Evolutionary conservation across 2,888 invertebrate genomes (phyloP), one percentile per base, ranked within the genome.

Genomic region (Eristalis pertinax): DNA sequence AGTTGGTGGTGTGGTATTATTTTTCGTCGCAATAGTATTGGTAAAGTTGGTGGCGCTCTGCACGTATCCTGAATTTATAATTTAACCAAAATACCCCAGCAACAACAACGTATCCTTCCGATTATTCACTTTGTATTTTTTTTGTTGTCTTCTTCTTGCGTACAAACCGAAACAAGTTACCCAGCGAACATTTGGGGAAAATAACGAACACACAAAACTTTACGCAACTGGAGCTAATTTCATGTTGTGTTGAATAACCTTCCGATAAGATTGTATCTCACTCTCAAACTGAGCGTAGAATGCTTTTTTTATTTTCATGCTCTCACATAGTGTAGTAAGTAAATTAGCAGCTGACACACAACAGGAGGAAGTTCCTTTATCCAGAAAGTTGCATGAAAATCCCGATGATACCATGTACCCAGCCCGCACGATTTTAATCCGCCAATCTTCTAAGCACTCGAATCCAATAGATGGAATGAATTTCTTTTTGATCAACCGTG

Each of bases 201-300:
- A 26, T 68, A 38, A 72, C 58, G 69, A 43, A 67, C 29, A 64
- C 64, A 35, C 65, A 62, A 4, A 65, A 76, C 81, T 85, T 85
- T 75, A 85, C 80, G 76, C 80, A 80, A 80, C 38, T 72, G 32
- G 41, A 75, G 75, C 76, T 76, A 85, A 72, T 85, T 68, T 72
- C 81, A 60, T 29, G 26, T 60, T 24, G 67, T 81, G 72, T 76
- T 60, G 26, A 79, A 38, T 80, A 85, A 81, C 62, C 68, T 29
- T 58, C 69, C 80, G 80, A 85, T 85, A 75, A 82, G 73, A 86
- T 78, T 74, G 73, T 86, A 82, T 69, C 73, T 77, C 50, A 85
- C 73, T 82, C 77, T 73, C 81, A 69, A 72, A 64, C 73, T 70
- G 56, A 76, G 76, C 58, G 73, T 50, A 60, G 60, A 50, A 84